Percentiles rank a stretch among this genome's conserved stretches.
Evolutionary conservation across 2,113 vertebrate genomes (phyloP).

Genomic region (Ginglymostoma cirratum): DNA sequence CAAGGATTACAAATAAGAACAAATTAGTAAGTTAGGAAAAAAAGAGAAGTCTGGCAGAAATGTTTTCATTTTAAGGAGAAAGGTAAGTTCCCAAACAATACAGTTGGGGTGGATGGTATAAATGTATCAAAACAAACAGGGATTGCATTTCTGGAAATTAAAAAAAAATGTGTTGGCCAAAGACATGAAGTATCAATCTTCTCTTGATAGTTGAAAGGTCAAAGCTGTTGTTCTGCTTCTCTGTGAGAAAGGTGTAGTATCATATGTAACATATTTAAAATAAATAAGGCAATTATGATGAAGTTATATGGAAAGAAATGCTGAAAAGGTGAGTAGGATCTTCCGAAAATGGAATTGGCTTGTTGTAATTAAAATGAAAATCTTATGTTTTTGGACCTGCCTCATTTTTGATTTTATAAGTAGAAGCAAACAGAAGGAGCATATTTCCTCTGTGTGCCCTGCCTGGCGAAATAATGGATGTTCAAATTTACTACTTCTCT

Average conservation of each 20-base stretch:
- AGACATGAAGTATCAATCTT: neutral
- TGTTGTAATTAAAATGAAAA: conserved; percentile 2
- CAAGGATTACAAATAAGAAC: too few relatives aligned
- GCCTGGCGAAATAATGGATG: neutral
- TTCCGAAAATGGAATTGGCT: neutral
- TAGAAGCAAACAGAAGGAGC: neutral
- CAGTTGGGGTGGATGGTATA: too few relatives aligned
- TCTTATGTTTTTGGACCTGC: neutral
- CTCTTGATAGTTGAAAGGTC: neutral
- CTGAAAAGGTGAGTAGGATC: neutral
- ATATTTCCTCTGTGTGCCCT: neutral
- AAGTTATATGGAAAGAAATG: neutral
- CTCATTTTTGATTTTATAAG: neutral
- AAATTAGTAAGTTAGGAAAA: too few relatives aligned
- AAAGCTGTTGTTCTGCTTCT: neutral
- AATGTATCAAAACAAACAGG: too few relatives aligned
- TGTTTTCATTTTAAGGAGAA: too few relatives aligned
- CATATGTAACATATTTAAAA: neutral
- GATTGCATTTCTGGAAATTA: too few relatives aligned
- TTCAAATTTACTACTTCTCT: neutral
- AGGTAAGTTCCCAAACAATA: too few relatives aligned
- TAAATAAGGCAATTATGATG: neutral
- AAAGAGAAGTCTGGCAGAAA: too few relatives aligned
- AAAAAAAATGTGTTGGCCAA: neutral
- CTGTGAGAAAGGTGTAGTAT: neutral